phyloP scores from a whole-genome alignment of 2,797 vertebrate genomes.

The Catostomus latipinnis region DNA sequence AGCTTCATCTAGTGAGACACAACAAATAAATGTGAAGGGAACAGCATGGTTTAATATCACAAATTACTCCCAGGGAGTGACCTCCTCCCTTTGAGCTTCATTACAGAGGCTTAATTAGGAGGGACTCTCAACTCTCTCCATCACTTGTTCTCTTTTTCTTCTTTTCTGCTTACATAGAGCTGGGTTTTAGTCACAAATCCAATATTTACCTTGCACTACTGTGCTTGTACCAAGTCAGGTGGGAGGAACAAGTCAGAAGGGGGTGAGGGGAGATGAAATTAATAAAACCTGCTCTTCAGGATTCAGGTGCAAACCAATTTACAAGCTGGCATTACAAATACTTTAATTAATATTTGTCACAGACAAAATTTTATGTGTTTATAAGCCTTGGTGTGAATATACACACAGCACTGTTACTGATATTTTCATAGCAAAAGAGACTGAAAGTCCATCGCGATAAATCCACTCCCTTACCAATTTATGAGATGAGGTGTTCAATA shows the following conservation, averaged over 20 bases:
- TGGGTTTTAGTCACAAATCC: constrained; percentile 93
- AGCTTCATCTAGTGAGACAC: constrained; percentile 91
- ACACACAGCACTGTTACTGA: constrained; percentile 70
- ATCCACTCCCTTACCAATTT: too few species aligned
- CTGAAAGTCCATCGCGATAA: not conserved
- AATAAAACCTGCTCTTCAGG: constrained; percentile 83
- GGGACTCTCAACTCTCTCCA: constrained; percentile 84
- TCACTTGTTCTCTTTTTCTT: constrained; percentile 76
- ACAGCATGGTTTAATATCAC: constrained; percentile 95
- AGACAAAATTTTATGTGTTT: constrained; percentile 91
- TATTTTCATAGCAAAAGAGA: constrained; percentile 77
- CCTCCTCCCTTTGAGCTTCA: constrained; percentile 93
- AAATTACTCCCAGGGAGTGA: constrained; percentile 97
- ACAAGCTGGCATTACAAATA: constrained; percentile 93
- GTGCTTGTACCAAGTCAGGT: constrained; percentile 88
- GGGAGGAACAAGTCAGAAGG: constrained; percentile 75
- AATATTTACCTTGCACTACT: constrained; percentile 99
- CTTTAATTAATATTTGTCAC: constrained; percentile 92
- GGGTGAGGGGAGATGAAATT: constrained; percentile 72
- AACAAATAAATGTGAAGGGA: constrained; percentile 88
- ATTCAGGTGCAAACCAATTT: constrained; percentile 99
- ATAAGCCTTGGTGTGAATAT: constrained; percentile 87
- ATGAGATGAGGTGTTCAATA: too few species aligned
- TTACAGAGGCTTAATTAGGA: constrained; percentile 99
- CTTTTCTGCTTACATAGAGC: constrained; percentile 76